Base-by-base conservation (phyloP, 2,797 vertebrate species). In the Rachycentron canadum region DNA sequence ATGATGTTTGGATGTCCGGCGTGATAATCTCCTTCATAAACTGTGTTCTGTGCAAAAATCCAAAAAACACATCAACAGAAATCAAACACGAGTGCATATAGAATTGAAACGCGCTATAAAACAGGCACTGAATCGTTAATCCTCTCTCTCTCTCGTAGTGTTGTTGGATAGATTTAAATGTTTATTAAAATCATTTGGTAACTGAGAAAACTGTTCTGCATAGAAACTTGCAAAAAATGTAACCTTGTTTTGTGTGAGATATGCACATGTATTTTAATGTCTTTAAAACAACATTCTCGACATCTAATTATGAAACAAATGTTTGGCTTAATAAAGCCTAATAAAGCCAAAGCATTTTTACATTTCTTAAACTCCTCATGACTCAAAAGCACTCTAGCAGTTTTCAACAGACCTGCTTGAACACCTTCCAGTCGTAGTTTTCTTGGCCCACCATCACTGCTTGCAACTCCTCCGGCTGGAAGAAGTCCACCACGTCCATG, bases 391-490 rank as follows among this genome's bases (percentile, higher is more conserved):
- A 7, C 1, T 65, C 11, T 69, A 11, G 2, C 9, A 1, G 26
- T n/a, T 36, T 66, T 66, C 1, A 55, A 19, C 80, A 23, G 32
- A 99, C 98, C 97, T 96, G 94, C 90, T 97, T 97, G 86, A 99
- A 86, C 67, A 95, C 91, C 14, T 96, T 95, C 98, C 98, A 99
- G 82, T 99, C 95, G 34, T 98, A 99, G 85, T 96, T 94, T 61
- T 97, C 97, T 41, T 96, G 96, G 82, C 98, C 98, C 92, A 97
- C 95, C 89, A 97, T 96, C 95, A 98, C 96, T 7, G 94, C 94
- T 74, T 96, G 96, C 86, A 99, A 80, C 89, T 99, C 97, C 7
- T 97, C 97, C 2, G 98, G 97, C 77, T 97, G 96, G 87, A 99
- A 99, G 72, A 99, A 94, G 68, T 96, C 93, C 89, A 99, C 96